Percentiles rank a stretch among this genome's conserved stretches.
These are phyloP conservation scores for Promerops cafer DNA, from an alignment of 2,113 vertebrate species.

Conservation along the genomic window DNA sequence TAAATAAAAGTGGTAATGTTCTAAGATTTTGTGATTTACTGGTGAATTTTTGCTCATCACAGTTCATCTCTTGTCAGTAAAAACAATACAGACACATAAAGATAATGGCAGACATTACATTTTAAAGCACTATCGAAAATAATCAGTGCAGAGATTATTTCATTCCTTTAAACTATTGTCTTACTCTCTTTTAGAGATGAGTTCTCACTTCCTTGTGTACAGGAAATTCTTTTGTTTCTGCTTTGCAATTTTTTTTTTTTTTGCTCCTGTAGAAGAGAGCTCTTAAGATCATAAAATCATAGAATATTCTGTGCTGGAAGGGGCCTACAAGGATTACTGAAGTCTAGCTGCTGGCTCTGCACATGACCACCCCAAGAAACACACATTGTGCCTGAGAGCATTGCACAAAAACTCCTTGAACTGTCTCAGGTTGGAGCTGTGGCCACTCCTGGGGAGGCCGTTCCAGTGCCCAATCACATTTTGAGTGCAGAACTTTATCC, in stretches of 20 bases:
- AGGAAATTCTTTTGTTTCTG: background rate
- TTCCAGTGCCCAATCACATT: background rate
- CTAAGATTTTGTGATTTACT: background rate
- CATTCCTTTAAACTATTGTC: background rate
- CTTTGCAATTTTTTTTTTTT: background rate
- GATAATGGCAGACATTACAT: background rate
- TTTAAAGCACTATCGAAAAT: background rate
- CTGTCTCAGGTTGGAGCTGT: background rate
- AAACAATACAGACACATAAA: background rate
- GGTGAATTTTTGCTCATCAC: background rate
- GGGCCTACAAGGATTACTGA: too few species aligned
- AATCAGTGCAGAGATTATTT: background rate
- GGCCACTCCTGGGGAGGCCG: too few species aligned
- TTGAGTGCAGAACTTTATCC: background rate
- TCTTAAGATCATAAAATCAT: background rate
- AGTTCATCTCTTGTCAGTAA: background rate
- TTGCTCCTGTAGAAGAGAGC: background rate
- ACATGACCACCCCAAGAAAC: background rate
- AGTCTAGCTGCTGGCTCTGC: background rate
- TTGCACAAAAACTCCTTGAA: background rate
- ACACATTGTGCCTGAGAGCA: background rate
- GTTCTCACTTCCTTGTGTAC: background rate
- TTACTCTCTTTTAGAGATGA: background rate
- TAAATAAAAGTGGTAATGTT: background rate
- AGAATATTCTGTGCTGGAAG: background rate